Base-by-base conservation (phyloP, 2,888 invertebrate species). In the Helicoverpa assulta region DNA sequence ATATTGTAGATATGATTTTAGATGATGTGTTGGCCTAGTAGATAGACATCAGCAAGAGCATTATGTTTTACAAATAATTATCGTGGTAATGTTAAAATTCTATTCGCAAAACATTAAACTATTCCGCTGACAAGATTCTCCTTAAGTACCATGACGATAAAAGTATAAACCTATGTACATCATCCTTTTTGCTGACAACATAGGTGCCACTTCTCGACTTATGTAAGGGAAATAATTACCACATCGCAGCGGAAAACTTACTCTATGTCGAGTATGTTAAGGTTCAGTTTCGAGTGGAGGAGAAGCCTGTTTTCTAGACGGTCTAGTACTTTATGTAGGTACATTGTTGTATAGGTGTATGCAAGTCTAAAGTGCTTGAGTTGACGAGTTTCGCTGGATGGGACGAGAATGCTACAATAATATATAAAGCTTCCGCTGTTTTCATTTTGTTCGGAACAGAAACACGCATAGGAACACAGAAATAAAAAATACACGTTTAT, bases 171-270 rank as follows among this genome's bases (percentile, higher is more conserved):
- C 7, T 26, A 53, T 51, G 40, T 67, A 62, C 8, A 29, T 70
- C 67, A 59, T 67, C 58, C 58, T 69, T 76, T 71, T 58, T 62
- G 67, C 81, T 80, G 75, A 80, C 83, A 78, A 75, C 68, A 33
- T 76, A 68, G 73, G 47, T 72, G 70, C 51, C 71, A 77, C 81
- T 80, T 80, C 65, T 64, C 64, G 19, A 61, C 19, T 53, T 72
- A 70, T 64, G 33, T 70, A 72, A 71, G 68, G 59, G 81, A 75
- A 81, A 81, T 83, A 81, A 81, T 81, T 81, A 83, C 37, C 16
- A 19, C 0, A n/a, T 1, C 18, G 43, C 70, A 73, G 29, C 18
- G 54, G 18, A 61, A 69, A 67, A 62, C 40, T 8, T 0, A 56
- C 78, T 26, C 18, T 78, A 18, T n/a, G 10, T 10, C 0, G 0